phyloP scores from a whole-genome alignment of 2,797 vertebrate genomes.

The Gambelia wislizenii region DNA sequence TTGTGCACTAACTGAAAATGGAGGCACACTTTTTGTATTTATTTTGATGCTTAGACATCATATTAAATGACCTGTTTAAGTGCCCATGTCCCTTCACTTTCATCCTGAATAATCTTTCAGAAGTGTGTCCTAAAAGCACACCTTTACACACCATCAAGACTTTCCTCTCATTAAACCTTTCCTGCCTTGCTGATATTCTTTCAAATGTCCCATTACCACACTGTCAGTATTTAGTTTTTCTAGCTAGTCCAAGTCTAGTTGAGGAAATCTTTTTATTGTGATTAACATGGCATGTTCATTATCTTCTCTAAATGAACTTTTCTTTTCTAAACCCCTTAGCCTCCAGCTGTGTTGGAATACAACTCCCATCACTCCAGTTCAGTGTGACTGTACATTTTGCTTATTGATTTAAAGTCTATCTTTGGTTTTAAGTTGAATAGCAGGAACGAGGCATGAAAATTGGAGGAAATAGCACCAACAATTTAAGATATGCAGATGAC shows the following conservation, averaged over 20 bases:
- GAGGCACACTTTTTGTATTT: conserved; percentile 14
- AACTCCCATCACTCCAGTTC: background rate
- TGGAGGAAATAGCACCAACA: too few relatives aligned
- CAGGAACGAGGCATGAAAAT: too few relatives aligned
- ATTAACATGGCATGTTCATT: background rate
- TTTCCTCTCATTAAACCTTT: background rate
- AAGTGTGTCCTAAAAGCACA: background rate
- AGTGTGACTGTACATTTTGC: background rate
- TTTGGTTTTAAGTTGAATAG: background rate
- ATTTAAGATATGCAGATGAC: too few relatives aligned
- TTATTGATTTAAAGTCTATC: background rate
- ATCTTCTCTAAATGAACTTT: background rate
- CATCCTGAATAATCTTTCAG: background rate
- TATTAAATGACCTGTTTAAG: background rate
- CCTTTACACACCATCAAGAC: background rate
- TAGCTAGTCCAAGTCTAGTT: background rate
- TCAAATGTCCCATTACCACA: background rate
- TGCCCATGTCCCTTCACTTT: background rate
- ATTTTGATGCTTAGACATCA: background rate
- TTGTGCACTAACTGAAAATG: conserved; percentile 16
- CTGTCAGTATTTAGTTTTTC: background rate
- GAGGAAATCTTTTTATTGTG: conserved; percentile 9
- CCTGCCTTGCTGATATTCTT: conserved; percentile 1
- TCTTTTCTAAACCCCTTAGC: background rate
- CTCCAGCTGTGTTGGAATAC: background rate